Evolutionary conservation across 2,888 invertebrate genomes (phyloP).

Genomic region (Hyposoter didymator): DNA sequence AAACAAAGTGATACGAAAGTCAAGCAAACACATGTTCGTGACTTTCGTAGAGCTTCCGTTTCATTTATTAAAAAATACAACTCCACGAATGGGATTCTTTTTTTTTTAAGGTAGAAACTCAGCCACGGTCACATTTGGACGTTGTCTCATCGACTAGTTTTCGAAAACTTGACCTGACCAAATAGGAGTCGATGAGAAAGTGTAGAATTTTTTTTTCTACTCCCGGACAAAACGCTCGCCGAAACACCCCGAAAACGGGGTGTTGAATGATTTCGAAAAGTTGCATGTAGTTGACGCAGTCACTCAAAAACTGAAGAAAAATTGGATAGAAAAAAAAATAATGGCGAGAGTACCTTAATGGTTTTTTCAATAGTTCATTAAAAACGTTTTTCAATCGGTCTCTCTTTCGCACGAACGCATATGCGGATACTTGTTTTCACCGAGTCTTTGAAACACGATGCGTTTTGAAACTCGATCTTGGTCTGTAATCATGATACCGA

Average conservation of each 20-base stretch:
- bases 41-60: not conserved
- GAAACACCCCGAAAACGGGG: too few species aligned
- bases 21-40: not conserved
- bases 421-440: constrained; percentile 3
- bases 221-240: too few species aligned
- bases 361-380: constrained; percentile 50
- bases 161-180: too few species aligned
- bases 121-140: too few species aligned
- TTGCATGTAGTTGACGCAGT: too few species aligned
- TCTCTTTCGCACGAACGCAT: not conserved
- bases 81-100: constrained; percentile 26
- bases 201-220: too few species aligned
- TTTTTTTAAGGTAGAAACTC: not conserved
- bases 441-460: constrained; percentile 54
- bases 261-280: too few species aligned
- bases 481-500: constrained; percentile 57
- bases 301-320: too few species aligned
- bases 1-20: not conserved
- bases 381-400: not conserved
- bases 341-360: not conserved
- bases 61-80: not conserved
- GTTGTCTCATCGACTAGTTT: too few species aligned
- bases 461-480: constrained; percentile 57
- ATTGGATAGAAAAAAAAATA: too few species aligned
- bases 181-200: too few species aligned